Percentiles rank a stretch among this genome's conserved stretches.
These are phyloP conservation scores for Toxonevra muliebris DNA, from an alignment of 2,888 invertebrate genomes.

Conservation along the genomic window DNA sequence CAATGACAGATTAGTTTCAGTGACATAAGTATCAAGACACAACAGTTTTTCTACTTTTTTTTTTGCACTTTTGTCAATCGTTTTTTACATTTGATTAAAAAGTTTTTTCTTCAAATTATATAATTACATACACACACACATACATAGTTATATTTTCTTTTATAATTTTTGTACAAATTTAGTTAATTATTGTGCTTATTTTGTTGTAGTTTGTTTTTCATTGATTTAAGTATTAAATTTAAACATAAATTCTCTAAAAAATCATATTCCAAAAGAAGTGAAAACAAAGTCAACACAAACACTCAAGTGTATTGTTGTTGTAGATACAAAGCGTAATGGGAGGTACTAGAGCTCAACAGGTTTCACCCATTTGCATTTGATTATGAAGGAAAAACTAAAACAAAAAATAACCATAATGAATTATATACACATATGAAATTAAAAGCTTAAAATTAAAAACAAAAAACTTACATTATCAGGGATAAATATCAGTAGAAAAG, in stretches of 20 bases:
- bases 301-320: constrained; percentile 43
- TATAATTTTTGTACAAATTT: constrained; percentile 37
- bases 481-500: constrained; percentile 32
- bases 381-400: not conserved
- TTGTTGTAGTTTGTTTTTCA: no score
- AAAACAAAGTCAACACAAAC: constrained; percentile 32
- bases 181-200: constrained; percentile 1
- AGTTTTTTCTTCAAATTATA: constrained; percentile 2
- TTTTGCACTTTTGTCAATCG: constrained; percentile 30
- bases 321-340: constrained; percentile 35
- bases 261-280: constrained; percentile 51
- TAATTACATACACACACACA: constrained; percentile 11
- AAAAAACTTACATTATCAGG: constrained; percentile 35
- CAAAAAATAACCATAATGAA: not conserved
- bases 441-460: constrained; percentile 22
- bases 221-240: no score
- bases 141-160: constrained; percentile 17
- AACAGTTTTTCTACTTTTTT: no score
- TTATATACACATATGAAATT: constrained; percentile 27
- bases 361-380: constrained; percentile 21
- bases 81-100: constrained; percentile 39
- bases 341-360: constrained; percentile 9
- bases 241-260: constrained; percentile 57
- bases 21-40: no score
- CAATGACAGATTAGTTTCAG: no score